Evolutionary conservation across 1,140 invertebrate genomes (phyloP), one percentile per base, ranked within the genome.

Genomic region (Drosophila kohkoa): DNA sequence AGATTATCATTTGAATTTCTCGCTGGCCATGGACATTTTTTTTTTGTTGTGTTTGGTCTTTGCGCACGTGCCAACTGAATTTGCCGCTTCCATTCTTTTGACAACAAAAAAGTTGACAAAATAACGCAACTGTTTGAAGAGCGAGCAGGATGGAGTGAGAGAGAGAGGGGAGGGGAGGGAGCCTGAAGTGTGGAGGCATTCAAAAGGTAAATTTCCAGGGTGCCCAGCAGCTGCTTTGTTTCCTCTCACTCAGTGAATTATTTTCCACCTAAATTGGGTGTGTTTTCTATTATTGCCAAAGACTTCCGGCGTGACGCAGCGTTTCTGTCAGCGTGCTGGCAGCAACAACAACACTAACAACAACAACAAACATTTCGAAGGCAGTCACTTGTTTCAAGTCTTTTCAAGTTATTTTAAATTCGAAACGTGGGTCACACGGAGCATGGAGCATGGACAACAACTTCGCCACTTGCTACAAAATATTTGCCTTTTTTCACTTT

Each of bases 201-300:
- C 46, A 35, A 49, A 35, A 49, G 59, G 46, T 20, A 63, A 63
- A 63, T 57, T 57, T 57, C 54, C 54, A 57, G 30, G n/a, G 25
- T 45, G 32, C 1, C 59, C 54, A 68, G 75, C 70, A 57, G 60
- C 63, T 75, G 75, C 67, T 68, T 72, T 75, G 75, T 41, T 65
- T 72, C 65, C 32, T 64, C 77, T 73, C 83, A 60, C 77, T 73
- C 83, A 87, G 77, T 88, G 77, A 87, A 87, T 87, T 87, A 80
- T 88, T 87, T 77, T 75, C 52, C 66, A 81, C 73, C 66, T 69
- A 87, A 88, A 87, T 87, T 87, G 83, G 83, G 80, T 87, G 83
- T 88, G 83, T 88, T 87, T 86, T 83, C 85, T 87, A 87, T 87
- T 87, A 88, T 87, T 88, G 80, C 85, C 85, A 77, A 75, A 75